Evolutionary conservation across 1,140 invertebrate genomes (phyloP).

Genomic region (Drosophila watanabei): DNA sequence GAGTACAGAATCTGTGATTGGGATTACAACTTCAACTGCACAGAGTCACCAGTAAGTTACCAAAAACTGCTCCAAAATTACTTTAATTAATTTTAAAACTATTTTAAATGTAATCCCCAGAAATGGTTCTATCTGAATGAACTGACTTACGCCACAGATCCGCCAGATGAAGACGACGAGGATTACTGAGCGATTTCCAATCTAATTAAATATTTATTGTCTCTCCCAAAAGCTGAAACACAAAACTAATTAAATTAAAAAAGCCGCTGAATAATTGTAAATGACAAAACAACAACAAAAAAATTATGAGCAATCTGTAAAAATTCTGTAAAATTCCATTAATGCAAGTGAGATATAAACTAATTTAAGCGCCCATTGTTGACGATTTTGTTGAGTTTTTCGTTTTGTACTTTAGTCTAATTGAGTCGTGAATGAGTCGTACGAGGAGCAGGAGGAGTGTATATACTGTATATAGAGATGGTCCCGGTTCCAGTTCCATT

Average conservation of each 20-base stretch:
- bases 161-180: conserved; percentile 86
- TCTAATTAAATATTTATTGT: conserved; percentile 76
- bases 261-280: conserved; percentile 32
- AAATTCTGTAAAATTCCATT: conserved; percentile 40
- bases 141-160: conserved; percentile 88
- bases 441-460: conserved; percentile 41
- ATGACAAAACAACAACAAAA: conserved; percentile 8
- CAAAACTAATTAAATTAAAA: conserved; percentile 69
- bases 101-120: conserved; percentile 18
- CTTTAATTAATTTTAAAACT: conserved; percentile 3
- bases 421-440: conserved; percentile 37
- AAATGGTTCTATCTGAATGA: conserved; percentile 88
- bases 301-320: conserved; percentile 27
- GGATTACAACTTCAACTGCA: conserved; percentile 88
- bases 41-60: conserved; percentile 85
- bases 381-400: conserved; percentile 79
- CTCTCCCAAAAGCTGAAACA: conserved; percentile 46
- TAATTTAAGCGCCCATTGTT: conserved; percentile 75
- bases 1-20: conserved; percentile 88
- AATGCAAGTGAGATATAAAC: conserved; percentile 50
- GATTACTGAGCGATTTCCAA: conserved; percentile 70
- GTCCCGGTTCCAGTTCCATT: conserved; percentile 46
- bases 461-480: conserved; percentile 80
- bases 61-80: not conserved
- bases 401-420: conserved; percentile 75